phyloP scores from a whole-genome alignment of 2,888 invertebrate genomes.

The Acleris holmiana region DNA sequence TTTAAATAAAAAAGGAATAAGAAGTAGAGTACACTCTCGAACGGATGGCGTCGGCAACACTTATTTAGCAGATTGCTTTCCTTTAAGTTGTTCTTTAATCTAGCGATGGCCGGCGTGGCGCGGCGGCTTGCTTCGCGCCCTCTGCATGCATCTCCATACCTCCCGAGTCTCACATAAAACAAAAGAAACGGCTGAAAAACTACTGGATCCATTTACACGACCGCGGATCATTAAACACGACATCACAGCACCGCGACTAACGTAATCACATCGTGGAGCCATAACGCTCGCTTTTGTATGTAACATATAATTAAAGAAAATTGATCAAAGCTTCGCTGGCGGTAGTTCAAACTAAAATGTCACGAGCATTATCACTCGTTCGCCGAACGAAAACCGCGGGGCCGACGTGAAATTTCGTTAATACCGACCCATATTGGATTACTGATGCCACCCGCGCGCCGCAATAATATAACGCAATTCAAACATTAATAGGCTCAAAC shows the following conservation, averaged over 20 bases:
- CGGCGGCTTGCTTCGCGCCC: slow-evolving; percentile 36
- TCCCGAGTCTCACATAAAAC: neutral
- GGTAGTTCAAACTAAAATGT: slow-evolving; percentile 53
- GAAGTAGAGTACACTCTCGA: slow-evolving; percentile 62
- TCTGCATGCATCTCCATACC: slow-evolving; percentile 23
- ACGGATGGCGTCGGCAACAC: slow-evolving; percentile 57
- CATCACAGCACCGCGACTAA: slow-evolving; percentile 24
- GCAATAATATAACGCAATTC: slow-evolving; percentile 83
- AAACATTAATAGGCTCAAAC: slow-evolving; percentile 82
- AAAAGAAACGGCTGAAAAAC: slow-evolving; percentile 4
- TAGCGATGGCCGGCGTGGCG: slow-evolving; percentile 63
- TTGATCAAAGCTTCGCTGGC: slow-evolving; percentile 46
- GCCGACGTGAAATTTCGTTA: slow-evolving; percentile 68
- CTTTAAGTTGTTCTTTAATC: slow-evolving; percentile 83
- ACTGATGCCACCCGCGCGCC: slow-evolving; percentile 66
- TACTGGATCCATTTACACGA: slow-evolving; percentile 12
- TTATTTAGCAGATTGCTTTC: slow-evolving; percentile 85
- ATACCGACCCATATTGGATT: slow-evolving; percentile 77
- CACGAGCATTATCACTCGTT: slow-evolving; percentile 53
- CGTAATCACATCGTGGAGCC: slow-evolving; percentile 22
- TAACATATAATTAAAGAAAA: slow-evolving; percentile 38
- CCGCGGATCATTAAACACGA: slow-evolving; percentile 21
- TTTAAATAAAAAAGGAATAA: neutral
- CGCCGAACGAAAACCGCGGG: slow-evolving; percentile 54
- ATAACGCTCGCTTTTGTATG: slow-evolving; percentile 35